Evolutionary conservation across 2,113 vertebrate species (phyloP).

Genomic region (Grallaria varia): DNA sequence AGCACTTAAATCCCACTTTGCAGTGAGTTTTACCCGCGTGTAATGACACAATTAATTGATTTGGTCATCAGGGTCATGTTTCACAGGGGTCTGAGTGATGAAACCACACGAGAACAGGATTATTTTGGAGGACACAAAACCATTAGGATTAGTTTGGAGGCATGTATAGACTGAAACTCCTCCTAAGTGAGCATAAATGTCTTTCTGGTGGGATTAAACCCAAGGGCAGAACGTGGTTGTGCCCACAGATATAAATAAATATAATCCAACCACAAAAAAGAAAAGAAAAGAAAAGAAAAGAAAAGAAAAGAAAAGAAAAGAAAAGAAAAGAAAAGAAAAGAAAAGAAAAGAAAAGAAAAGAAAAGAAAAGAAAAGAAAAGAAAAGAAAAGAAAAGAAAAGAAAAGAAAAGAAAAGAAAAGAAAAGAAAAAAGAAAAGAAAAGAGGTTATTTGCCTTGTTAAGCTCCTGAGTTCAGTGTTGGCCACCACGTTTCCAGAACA

Average conservation of each 20-base stretch:
- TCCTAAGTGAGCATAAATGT: not conserved
- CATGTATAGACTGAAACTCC: not conserved
- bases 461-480: not conserved
- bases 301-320: too few species aligned
- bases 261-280: not conserved
- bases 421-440: too few species aligned
- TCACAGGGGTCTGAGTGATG: not conserved
- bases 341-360: too few species aligned
- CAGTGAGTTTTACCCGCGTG: not conserved
- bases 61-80: fast-evolving
- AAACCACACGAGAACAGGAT: not conserved
- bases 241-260: not conserved
- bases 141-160: not conserved
- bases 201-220: not conserved
- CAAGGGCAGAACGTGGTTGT: not conserved
- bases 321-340: too few species aligned
- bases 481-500: not conserved
- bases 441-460: not conserved
- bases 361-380: too few species aligned
- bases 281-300: too few species aligned
- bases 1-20: not conserved
- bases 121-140: not conserved
- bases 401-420: too few species aligned
- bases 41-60: not conserved
- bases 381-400: too few species aligned